Percentiles rank a stretch among this genome's conserved stretches.
These are phyloP conservation scores for Onychorhynchus coronatus DNA, from an alignment of 2,113 vertebrate genomes.

Conservation along the genomic window DNA sequence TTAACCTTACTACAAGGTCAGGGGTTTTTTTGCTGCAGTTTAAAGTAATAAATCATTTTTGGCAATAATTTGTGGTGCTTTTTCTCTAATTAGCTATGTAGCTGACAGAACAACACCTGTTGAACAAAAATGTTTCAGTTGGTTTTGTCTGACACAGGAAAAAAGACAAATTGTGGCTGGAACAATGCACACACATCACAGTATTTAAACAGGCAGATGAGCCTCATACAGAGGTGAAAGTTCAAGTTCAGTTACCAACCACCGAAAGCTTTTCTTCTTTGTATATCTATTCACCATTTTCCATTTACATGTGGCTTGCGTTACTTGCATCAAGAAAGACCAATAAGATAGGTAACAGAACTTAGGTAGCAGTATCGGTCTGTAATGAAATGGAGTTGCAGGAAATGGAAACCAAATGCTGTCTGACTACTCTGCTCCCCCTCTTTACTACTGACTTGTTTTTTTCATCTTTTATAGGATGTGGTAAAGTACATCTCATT, in stretches of 20 bases:
- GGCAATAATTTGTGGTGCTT: not conserved
- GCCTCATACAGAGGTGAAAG: not conserved
- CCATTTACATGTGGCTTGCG: not conserved
- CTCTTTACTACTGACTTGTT: not conserved
- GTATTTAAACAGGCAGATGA: not conserved
- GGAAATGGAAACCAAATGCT: not conserved
- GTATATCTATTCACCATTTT: not conserved
- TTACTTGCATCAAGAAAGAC: not conserved
- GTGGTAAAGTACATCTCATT: not conserved
- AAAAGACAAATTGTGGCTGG: not conserved
- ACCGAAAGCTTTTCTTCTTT: not conserved
- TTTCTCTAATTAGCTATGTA: not conserved
- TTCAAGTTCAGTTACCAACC: not conserved
- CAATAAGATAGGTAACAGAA: not conserved
- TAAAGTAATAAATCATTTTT: not conserved
- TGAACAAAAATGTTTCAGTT: not conserved
- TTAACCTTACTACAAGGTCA: not conserved
- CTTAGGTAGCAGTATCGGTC: not conserved
- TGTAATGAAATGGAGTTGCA: not conserved
- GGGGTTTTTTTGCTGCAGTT: not conserved
- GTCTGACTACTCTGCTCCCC: not conserved
- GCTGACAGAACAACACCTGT: not conserved
- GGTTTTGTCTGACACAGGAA: not conserved
- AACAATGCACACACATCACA: not conserved
- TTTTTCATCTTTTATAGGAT: not conserved